These are phyloP conservation scores for Ameiurus melas DNA, from an alignment of 2,113 vertebrate genomes.

Conservation along the genomic window DNA sequence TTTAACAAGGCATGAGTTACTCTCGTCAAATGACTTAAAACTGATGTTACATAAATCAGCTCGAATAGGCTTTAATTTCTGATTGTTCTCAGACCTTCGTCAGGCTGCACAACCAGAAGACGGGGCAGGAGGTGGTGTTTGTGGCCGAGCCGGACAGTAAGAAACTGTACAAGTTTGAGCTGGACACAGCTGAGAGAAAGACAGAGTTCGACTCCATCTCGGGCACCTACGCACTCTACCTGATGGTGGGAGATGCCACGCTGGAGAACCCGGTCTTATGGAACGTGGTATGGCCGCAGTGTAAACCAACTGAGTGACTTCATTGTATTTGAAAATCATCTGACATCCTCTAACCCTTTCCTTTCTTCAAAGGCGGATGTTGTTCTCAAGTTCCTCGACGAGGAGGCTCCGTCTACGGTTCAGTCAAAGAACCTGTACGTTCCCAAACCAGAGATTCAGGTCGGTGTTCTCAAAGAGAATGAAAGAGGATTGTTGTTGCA, in stretches of 20 bases:
- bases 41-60: neutral
- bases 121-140: constrained; percentile 96
- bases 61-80: neutral
- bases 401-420: constrained; percentile 84
- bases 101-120: constrained; percentile 94
- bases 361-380: constrained; percentile 84
- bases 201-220: constrained; percentile 94
- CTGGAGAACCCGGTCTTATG: constrained; percentile 96
- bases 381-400: constrained; percentile 91
- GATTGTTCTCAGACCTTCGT: constrained; percentile 85
- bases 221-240: constrained; percentile 89
- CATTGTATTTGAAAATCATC: too few species aligned
- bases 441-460: constrained; percentile 97
- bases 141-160: constrained; percentile 96
- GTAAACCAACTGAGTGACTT: neutral
- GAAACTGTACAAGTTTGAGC: constrained; percentile 94
- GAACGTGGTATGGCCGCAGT: constrained; percentile 84
- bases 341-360: neutral
- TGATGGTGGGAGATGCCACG: constrained; percentile 95
- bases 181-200: constrained; percentile 92
- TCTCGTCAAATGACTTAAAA: neutral
- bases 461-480: constrained; percentile 49
- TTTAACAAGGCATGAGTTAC: neutral
- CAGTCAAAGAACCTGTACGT: constrained; percentile 91
- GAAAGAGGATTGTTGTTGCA: neutral